A percentile compares a stretch with the other conserved stretches of the same genome.
These are phyloP conservation scores for Cossypha niveicapilla DNA, from an alignment of 2,797 vertebrate genomes.

Conservation along the genomic window DNA sequence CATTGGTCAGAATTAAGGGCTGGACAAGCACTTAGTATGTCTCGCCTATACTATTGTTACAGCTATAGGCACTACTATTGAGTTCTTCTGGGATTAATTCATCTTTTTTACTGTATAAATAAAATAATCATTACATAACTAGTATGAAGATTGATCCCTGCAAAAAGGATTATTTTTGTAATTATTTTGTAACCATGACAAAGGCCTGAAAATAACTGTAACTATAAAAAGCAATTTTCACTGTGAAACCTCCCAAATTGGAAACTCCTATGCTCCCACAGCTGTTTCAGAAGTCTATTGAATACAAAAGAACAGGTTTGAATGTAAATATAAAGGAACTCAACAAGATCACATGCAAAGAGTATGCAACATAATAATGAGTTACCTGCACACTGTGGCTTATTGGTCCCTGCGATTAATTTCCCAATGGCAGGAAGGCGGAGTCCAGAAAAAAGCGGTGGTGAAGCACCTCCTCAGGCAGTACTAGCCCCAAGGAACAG, in stretches of 20 bases:
- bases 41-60: background rate
- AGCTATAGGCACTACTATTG: background rate
- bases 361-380: background rate
- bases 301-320: background rate
- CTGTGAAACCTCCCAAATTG: background rate
- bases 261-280: background rate
- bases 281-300: background rate
- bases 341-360: background rate
- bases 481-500: background rate
- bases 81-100: background rate
- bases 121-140: background rate
- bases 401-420: background rate
- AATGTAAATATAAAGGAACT: background rate
- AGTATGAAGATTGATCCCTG: background rate
- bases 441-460: background rate
- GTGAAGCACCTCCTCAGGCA: background rate
- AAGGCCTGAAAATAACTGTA: background rate
- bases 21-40: background rate
- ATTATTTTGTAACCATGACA: background rate
- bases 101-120: background rate
- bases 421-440: background rate
- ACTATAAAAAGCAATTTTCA: background rate
- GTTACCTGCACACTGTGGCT: background rate
- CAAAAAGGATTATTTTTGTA: background rate
- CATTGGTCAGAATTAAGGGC: background rate